Conservation (phyloP, 2,888 invertebrate species). For the Philonicus albiceps region DNA sequence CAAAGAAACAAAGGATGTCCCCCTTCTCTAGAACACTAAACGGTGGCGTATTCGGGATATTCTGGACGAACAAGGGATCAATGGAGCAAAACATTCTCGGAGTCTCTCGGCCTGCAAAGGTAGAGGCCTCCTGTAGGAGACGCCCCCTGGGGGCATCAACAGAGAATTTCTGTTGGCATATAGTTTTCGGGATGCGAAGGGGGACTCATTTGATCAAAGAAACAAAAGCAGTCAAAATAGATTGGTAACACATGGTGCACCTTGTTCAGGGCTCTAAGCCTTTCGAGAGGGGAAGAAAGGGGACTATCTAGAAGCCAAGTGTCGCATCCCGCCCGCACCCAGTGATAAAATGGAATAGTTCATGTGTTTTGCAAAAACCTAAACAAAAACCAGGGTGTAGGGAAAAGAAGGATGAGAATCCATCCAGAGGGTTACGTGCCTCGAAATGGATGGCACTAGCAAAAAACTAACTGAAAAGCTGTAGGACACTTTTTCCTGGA, state of each 20-base stretch:
- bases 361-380: background rate
- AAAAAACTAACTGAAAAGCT: conserved; percentile 12
- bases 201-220: conserved; percentile 33
- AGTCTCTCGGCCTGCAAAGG: background rate
- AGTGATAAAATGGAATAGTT: conserved; percentile 14
- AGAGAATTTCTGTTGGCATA: background rate
- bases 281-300: background rate
- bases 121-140: background rate
- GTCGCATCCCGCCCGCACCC: background rate
- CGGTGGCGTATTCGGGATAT: background rate
- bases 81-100: background rate
- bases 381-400: background rate
- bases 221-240: conserved; percentile 38
- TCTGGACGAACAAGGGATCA: background rate
- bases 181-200: background rate
- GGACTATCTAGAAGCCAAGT: background rate
- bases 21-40: background rate
- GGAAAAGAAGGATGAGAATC: background rate
- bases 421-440: conserved; percentile 17
- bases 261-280: background rate
- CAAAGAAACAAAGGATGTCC: background rate
- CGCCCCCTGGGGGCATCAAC: background rate
- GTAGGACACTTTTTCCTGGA: conserved; percentile 7
- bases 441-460: conserved; percentile 2
- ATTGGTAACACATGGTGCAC: conserved; percentile 35